These are phyloP conservation scores for Ferdinandea cuprea DNA, from an alignment of 2,888 invertebrate species.

Conservation along the genomic window DNA sequence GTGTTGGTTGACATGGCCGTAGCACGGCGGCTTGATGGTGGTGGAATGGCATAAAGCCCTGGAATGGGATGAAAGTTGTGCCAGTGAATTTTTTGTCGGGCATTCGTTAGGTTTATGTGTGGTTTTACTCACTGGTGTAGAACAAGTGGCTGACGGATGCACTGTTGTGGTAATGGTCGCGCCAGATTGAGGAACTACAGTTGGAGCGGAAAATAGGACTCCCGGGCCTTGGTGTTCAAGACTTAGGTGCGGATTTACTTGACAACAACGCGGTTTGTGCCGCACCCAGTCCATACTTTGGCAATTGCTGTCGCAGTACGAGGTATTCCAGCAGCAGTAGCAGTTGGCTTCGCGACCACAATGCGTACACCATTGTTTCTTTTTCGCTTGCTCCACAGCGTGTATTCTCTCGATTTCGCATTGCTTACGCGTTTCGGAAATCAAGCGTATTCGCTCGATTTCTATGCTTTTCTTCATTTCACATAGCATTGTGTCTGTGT, in stretches of 20 bases:
- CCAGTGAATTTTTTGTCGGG: constrained; percentile 35
- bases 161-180: constrained; percentile 38
- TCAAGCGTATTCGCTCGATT: constrained; percentile 87
- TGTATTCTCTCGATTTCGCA: constrained; percentile 88
- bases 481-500: constrained; percentile 85
- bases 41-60: constrained; percentile 48
- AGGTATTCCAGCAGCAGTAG: constrained; percentile 98
- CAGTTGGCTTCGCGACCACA: constrained; percentile 95
- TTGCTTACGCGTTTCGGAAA: constrained; percentile 87
- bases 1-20: constrained; percentile 38
- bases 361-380: constrained; percentile 95
- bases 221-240: constrained; percentile 38
- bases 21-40: constrained; percentile 15
- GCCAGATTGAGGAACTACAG: neutral
- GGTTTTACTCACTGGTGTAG: constrained; percentile 61
- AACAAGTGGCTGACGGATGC: neutral
- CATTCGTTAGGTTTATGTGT: constrained; percentile 11
- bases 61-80: constrained; percentile 30
- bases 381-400: constrained; percentile 89
- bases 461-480: constrained; percentile 89
- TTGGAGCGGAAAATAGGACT: constrained; percentile 15
- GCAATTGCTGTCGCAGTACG: constrained; percentile 95
- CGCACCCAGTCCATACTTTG: constrained; percentile 93
- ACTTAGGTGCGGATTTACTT: constrained; percentile 71
- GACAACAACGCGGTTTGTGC: constrained; percentile 84